Percentiles rank a stretch among this genome's conserved stretches.
Evolutionary conservation across 2,797 vertebrate genomes (phyloP).

Genomic region (Toxotes lorentzi): DNA sequence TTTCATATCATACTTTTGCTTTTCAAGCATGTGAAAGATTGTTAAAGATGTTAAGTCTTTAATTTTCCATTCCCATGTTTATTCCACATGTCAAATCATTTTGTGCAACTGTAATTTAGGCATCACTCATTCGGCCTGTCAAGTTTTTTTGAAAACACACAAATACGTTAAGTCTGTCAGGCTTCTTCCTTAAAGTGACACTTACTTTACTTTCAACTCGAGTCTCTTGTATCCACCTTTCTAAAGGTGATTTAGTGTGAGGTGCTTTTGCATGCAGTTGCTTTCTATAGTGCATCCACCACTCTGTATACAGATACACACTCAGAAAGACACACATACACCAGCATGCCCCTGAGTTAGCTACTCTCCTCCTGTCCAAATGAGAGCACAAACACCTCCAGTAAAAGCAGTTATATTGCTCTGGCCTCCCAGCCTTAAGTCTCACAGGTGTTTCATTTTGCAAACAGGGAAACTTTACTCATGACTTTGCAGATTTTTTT

Average conservation of each 20-base stretch:
- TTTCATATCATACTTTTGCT: too few relatives aligned
- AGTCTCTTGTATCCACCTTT: constrained; percentile 14
- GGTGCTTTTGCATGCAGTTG: constrained; percentile 31
- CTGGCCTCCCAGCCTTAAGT: constrained; percentile 40
- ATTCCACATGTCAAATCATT: background rate
- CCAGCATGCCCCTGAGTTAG: constrained; percentile 38
- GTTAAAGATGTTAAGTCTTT: background rate
- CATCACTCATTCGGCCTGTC: constrained; percentile 3
- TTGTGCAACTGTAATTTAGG: background rate
- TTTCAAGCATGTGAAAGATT: too few relatives aligned
- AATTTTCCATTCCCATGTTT: background rate
- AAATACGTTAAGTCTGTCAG: background rate
- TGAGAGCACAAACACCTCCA: constrained; percentile 43
- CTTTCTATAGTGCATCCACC: constrained; percentile 34
- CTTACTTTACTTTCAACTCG: constrained; percentile 8
- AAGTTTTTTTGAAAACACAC: background rate
- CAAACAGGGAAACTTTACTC: constrained; percentile 62
- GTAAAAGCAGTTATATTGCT: constrained; percentile 47
- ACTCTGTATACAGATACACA: background rate
- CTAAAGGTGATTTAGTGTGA: constrained; percentile 31
- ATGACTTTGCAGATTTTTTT: constrained; percentile 55
- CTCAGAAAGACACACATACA: constrained; percentile 11
- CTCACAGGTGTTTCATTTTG: constrained; percentile 54
- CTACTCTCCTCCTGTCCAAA: constrained; percentile 30
- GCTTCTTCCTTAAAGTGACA: background rate